Evolutionary conservation across 2,113 vertebrate genomes (phyloP).

Genomic region (Petaurus breviceps): DNA sequence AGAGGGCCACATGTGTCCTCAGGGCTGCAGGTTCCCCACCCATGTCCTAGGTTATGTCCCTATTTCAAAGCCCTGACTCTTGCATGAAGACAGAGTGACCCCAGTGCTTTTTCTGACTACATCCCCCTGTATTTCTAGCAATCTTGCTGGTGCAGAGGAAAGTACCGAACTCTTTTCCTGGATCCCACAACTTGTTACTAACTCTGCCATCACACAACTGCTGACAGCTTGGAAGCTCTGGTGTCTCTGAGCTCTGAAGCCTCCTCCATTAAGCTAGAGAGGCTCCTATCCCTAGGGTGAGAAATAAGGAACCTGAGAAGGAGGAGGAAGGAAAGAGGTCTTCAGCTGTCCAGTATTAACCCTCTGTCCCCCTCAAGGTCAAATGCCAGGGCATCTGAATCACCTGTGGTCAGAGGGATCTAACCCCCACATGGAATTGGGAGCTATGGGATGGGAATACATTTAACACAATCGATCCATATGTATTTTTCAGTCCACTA

Average conservation of each 20-base stretch:
- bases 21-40: no score
- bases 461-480: background rate
- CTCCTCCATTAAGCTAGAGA: background rate
- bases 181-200: background rate
- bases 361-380: background rate
- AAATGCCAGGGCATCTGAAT: background rate
- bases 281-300: background rate
- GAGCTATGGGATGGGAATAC: background rate
- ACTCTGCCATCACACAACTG: background rate
- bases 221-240: background rate
- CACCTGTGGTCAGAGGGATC: background rate
- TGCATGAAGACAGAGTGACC: background rate
- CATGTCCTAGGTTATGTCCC: background rate
- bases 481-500: background rate
- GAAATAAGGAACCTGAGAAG: background rate
- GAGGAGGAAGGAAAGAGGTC: background rate
- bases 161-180: background rate
- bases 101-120: background rate
- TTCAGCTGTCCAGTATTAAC: background rate
- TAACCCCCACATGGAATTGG: background rate
- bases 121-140: background rate
- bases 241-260: background rate
- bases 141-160: background rate
- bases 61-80: background rate
- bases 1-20: no score